Percentiles rank a stretch among this genome's conserved stretches.
These are phyloP conservation scores for Silurus aristotelis DNA, from an alignment of 2,797 vertebrate genomes.

Conservation along the genomic window DNA sequence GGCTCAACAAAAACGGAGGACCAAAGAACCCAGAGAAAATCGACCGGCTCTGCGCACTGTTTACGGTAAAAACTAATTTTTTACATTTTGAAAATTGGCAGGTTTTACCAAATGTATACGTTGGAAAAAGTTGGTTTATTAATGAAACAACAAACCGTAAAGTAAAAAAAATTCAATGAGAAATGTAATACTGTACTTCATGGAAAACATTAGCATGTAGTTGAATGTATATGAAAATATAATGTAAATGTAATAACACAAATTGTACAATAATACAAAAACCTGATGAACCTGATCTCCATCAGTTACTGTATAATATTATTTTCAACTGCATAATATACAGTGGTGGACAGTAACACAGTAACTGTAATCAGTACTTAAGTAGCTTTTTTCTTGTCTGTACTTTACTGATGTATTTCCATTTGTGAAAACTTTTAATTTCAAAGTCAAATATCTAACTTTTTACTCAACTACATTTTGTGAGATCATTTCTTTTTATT, in stretches of 20 bases:
- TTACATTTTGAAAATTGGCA: too few relatives aligned
- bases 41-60: slow-evolving; percentile 94
- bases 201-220: too few relatives aligned
- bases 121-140: not conserved
- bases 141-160: not conserved
- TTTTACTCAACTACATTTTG: too few relatives aligned
- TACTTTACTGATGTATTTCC: too few relatives aligned
- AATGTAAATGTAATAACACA: not conserved
- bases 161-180: not conserved
- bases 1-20: slow-evolving; percentile 96
- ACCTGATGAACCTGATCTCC: not conserved
- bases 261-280: not conserved
- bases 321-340: not conserved
- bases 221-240: not conserved
- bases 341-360: too few relatives aligned
- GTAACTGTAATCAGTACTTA: too few relatives aligned
- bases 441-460: too few relatives aligned
- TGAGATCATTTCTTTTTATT: too few relatives aligned
- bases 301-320: not conserved
- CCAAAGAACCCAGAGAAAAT: slow-evolving; percentile 97
- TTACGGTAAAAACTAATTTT: slow-evolving; percentile 93
- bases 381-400: too few relatives aligned
- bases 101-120: not conserved
- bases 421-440: too few relatives aligned
- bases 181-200: too few relatives aligned